Evolutionary conservation across 2,797 vertebrate genomes (phyloP).

Genomic region (Lepus oiostolus): DNA sequence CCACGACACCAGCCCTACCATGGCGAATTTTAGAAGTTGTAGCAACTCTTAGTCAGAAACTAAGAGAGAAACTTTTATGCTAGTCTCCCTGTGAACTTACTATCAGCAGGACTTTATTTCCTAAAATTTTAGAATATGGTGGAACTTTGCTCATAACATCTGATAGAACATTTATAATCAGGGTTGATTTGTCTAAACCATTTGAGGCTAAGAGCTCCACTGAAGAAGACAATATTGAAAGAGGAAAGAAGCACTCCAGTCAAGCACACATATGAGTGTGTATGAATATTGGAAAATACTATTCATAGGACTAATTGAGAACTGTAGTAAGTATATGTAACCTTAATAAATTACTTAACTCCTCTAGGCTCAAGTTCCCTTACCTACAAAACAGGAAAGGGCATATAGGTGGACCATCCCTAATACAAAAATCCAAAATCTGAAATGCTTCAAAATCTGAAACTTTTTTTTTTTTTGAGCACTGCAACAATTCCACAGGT

Average conservation of each 20-base stretch:
- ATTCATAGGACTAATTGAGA: slow-evolving; percentile 39
- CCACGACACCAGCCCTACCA: background rate
- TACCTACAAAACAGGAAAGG: background rate
- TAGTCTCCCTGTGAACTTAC: background rate
- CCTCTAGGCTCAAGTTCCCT: too few relatives aligned
- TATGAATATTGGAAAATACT: slow-evolving; percentile 27
- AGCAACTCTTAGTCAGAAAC: slow-evolving; percentile 34
- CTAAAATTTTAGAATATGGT: slow-evolving; percentile 24
- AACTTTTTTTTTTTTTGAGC: too few relatives aligned
- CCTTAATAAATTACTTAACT: slow-evolving; percentile 13
- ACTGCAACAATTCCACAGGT: too few relatives aligned
- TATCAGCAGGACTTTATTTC: background rate
- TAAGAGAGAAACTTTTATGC: background rate
- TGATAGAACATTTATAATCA: background rate
- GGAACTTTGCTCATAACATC: background rate
- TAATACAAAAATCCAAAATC: too few relatives aligned
- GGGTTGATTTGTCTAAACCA: background rate
- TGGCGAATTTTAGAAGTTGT: slow-evolving; percentile 43
- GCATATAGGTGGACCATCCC: too few relatives aligned
- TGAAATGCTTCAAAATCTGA: too few relatives aligned
- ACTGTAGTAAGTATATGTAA: background rate
- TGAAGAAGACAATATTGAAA: slow-evolving; percentile 18
- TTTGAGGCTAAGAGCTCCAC: background rate
- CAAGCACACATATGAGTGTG: background rate
- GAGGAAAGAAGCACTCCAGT: background rate